phyloP scores from a whole-genome alignment of 2,888 invertebrate species.

The Elmis aenea region DNA sequence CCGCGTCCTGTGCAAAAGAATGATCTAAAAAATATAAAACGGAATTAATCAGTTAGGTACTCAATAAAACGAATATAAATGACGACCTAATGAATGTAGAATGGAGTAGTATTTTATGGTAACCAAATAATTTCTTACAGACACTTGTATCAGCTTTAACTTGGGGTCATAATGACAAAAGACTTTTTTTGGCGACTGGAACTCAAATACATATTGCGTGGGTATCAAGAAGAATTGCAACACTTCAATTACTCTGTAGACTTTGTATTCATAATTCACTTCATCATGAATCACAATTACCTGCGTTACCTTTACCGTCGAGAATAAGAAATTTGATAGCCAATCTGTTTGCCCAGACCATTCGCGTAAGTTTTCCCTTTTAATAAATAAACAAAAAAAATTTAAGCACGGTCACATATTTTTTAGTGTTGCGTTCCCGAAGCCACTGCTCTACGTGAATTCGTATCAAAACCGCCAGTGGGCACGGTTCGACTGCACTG shows the following conservation, averaged over 20 bases:
- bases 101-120: too few relatives aligned
- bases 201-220: constrained; percentile 90
- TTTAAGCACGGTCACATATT: background rate
- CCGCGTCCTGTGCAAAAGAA: too few relatives aligned
- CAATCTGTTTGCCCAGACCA: constrained; percentile 88
- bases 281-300: constrained; percentile 67
- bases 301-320: constrained; percentile 79
- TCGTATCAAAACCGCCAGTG: constrained; percentile 87
- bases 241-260: constrained; percentile 84
- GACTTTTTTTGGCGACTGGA: constrained; percentile 90
- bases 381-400: background rate
- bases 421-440: constrained; percentile 91
- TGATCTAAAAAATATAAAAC: too few relatives aligned
- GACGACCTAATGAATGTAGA: too few relatives aligned
- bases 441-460: constrained; percentile 78
- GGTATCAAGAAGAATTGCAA: constrained; percentile 85
- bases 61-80: too few relatives aligned
- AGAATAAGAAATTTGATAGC: constrained; percentile 79
- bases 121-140: constrained; percentile 49
- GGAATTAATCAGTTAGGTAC: too few relatives aligned
- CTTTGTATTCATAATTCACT: constrained; percentile 73
- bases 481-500: constrained; percentile 87
- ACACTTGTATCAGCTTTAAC: constrained; percentile 87
- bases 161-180: constrained; percentile 97
- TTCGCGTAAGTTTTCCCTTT: constrained; percentile 61